Evolutionary conservation across 2,888 invertebrate species (phyloP), one percentile per base, ranked within the genome.

Genomic region (Habrosyne pyritoides): DNA sequence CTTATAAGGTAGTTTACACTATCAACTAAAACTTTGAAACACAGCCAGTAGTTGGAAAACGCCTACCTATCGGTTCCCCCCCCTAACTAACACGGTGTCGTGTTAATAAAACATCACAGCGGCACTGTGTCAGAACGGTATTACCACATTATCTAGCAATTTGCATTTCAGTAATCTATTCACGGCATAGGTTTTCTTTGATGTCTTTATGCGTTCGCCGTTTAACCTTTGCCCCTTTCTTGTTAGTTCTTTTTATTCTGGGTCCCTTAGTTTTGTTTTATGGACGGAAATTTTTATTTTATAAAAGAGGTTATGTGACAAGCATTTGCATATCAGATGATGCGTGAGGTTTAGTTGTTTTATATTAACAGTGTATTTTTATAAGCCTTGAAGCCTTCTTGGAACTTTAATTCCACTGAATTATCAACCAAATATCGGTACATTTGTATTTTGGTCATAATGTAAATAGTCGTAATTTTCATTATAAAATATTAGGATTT

Each of bases 141-240:
- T 79, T 80, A 79, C 75, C 77, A 83, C 80, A 82, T 87, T 83
- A 87, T 86, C 86, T 72, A 71, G 68, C 73, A 82, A 89, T 89
- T 88, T 87, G 83, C 90, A 89, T 88, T 81, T 69, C 67, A 73
- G 70, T 84, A 81, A 85, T 86, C 79, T 84, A 84, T 84, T 84
- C 82, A 79, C 79, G 79, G 65, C 71, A 57, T n/a, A n/a, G n/a
- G 68, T 73, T 82, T 80, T 76, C 84, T 89, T 89, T 89, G 88
- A 89, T 84, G 83, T 86, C 69, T 70, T 69, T 64, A 73, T 73
- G 62, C 66, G 66, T 67, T 64, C 71, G 61, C 64, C 69, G 70
- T 79, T 81, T 81, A 82, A 77, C 80, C 78, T 84, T 80, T 78
- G 80, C 71, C 77, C 73, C 64, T 73, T 69, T 75, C 75, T 74